These are phyloP conservation scores for Hylaea fasciaria DNA, from an alignment of 2,888 invertebrate species.

Conservation along the genomic window DNA sequence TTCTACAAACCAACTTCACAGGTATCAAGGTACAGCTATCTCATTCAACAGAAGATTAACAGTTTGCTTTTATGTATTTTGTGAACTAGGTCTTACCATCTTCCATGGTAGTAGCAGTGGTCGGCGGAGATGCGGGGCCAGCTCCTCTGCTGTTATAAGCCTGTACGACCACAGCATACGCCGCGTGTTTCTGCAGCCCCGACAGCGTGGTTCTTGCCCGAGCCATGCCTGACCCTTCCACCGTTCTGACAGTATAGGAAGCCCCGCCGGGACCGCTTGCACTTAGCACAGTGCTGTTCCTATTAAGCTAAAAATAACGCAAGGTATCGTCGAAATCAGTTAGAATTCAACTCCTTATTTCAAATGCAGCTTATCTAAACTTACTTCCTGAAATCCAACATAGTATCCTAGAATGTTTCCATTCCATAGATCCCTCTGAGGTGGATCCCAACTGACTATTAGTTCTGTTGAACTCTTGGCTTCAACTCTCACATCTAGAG, in stretches of 20 bases:
- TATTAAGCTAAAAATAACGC: conserved; percentile 64
- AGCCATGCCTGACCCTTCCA: conserved; percentile 90
- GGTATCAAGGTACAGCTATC: too few relatives aligned
- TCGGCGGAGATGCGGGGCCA: conserved; percentile 92
- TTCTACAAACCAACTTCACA: too few relatives aligned
- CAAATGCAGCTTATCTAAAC: neutral
- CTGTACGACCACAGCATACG: conserved; percentile 93
- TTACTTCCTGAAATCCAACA: conserved; percentile 91
- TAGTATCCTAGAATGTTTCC: conserved; percentile 95
- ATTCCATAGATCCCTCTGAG: conserved; percentile 93
- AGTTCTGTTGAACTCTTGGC: conserved; percentile 94
- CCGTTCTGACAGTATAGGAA: conserved; percentile 90
- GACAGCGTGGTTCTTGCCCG: conserved; percentile 87
- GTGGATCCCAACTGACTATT: conserved; percentile 94
- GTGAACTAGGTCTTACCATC: conserved; percentile 89
- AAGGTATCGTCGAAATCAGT: neutral
- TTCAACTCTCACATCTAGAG: conserved; percentile 92
- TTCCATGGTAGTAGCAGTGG: conserved; percentile 92
- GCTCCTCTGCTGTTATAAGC: conserved; percentile 95
- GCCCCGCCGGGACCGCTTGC: conserved; percentile 79
- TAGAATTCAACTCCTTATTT: neutral
- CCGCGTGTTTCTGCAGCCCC: conserved; percentile 91
- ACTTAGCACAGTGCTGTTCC: conserved; percentile 75
- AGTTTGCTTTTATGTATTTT: too few relatives aligned
- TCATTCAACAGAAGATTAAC: too few relatives aligned